phyloP scores from a whole-genome alignment of 2,888 invertebrate species.

The Gastracanthus pulcherrimus region DNA sequence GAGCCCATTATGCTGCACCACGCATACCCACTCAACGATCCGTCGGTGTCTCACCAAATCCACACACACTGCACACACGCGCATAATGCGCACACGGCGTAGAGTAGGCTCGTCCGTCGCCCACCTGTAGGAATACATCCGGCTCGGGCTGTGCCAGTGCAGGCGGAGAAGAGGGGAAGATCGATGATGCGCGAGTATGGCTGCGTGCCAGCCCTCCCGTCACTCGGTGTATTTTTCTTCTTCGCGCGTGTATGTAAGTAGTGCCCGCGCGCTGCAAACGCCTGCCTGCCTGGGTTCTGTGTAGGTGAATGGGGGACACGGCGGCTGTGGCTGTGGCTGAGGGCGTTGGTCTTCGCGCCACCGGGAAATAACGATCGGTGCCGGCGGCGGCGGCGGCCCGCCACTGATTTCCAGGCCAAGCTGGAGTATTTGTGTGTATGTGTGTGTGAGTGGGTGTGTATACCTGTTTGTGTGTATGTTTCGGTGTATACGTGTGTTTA shows the following conservation, averaged over 20 bases:
- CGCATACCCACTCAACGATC: too few species aligned
- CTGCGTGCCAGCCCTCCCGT: not conserved
- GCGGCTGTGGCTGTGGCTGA: not conserved
- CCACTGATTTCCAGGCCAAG: conserved; percentile 36
- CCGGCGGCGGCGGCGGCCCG: too few species aligned
- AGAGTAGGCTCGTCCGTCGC: not conserved
- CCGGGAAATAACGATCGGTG: conserved; percentile 33
- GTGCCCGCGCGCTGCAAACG: too few species aligned
- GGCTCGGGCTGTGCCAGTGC: not conserved
- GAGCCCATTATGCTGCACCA: too few species aligned
- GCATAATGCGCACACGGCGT: not conserved
- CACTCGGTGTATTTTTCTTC: not conserved
- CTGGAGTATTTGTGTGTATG: not conserved
- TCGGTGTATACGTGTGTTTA: too few species aligned
- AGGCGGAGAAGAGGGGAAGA: not conserved
- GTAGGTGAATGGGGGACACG: not conserved
- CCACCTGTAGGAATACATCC: not conserved
- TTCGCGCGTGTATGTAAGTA: not conserved
- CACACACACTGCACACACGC: too few species aligned
- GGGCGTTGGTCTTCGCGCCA: conserved; percentile 30
- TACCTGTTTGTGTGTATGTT: too few species aligned
- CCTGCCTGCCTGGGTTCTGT: too few species aligned
- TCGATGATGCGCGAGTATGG: not conserved
- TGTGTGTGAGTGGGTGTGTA: too few species aligned
- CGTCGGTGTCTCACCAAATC: too few species aligned